Evolutionary conservation across 2,888 invertebrate genomes (phyloP).

Genomic region (Anthoptus insignis): DNA sequence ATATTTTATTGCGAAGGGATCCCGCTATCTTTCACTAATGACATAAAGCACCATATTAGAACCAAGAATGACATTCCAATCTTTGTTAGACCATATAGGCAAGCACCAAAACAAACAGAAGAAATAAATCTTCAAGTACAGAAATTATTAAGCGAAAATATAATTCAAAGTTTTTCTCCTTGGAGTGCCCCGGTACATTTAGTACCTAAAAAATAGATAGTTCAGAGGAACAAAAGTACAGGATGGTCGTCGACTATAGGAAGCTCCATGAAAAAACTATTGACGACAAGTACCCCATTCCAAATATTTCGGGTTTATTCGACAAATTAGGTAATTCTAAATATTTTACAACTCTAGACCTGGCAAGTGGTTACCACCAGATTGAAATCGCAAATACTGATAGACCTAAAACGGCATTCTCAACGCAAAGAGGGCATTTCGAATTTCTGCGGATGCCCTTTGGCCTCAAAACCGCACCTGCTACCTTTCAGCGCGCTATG

Average conservation of each 20-base stretch:
- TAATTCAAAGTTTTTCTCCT: neutral
- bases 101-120: neutral
- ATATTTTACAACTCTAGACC: constrained; percentile 44
- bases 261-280: constrained; percentile 48
- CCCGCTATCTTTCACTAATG: too few relatives aligned
- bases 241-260: neutral
- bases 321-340: constrained; percentile 51
- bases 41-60: too few relatives aligned
- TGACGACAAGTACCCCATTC: constrained; percentile 50
- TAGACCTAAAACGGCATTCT: constrained; percentile 53
- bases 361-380: constrained; percentile 34
- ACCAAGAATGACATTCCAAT: too few relatives aligned
- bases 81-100: too few relatives aligned
- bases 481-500: too few relatives aligned
- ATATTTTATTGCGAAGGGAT: too few relatives aligned
- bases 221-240: constrained; percentile 44
- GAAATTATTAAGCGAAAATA: neutral
- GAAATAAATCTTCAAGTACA: neutral
- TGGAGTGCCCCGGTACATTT: constrained; percentile 41
- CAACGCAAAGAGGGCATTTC: constrained; percentile 48
- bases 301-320: constrained; percentile 44
- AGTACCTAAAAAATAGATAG: constrained; percentile 47
- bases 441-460: constrained; percentile 54
- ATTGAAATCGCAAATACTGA: constrained; percentile 41
- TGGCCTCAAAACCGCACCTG: constrained; percentile 45